These are phyloP conservation scores for Globodera ellingtonae DNA, from an alignment of 1,140 invertebrate species.

Conservation along the genomic window DNA sequence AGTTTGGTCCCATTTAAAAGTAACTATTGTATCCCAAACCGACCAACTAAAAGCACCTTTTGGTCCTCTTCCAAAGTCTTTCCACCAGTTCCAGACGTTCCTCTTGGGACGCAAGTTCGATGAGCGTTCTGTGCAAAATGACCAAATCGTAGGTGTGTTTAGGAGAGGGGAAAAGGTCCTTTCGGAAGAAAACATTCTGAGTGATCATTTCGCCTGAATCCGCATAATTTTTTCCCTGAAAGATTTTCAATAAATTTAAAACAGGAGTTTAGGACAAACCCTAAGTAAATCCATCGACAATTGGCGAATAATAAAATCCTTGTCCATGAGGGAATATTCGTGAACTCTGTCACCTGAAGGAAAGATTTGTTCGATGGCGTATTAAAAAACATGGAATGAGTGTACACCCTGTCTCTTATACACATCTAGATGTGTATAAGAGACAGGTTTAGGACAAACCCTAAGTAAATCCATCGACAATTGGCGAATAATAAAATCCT, in stretches of 20 bases:
- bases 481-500: no score
- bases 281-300: conserved; percentile 26
- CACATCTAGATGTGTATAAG: no score
- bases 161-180: conserved; percentile 41
- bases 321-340: conserved; percentile 28
- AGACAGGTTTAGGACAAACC: no score
- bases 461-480: no score
- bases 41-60: conserved; percentile 36
- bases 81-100: conserved; percentile 45
- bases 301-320: conserved; percentile 18
- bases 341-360: conserved; percentile 15
- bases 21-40: no score
- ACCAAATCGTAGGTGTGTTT: conserved; percentile 56
- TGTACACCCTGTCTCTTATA: no score
- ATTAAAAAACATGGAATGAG: no score
- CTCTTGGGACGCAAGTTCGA: conserved; percentile 46
- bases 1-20: no score
- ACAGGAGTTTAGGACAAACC: conserved; percentile 1
- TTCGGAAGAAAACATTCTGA: conserved; percentile 51
- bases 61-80: conserved; percentile 51
- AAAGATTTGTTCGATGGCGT: conserved; percentile 16
- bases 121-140: conserved; percentile 50
- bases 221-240: conserved; percentile 41
- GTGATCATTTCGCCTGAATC: conserved; percentile 36
- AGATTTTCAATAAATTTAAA: background rate